Base-by-base conservation (phyloP, 2,888 invertebrate species). In the Catocala sponsa region DNA sequence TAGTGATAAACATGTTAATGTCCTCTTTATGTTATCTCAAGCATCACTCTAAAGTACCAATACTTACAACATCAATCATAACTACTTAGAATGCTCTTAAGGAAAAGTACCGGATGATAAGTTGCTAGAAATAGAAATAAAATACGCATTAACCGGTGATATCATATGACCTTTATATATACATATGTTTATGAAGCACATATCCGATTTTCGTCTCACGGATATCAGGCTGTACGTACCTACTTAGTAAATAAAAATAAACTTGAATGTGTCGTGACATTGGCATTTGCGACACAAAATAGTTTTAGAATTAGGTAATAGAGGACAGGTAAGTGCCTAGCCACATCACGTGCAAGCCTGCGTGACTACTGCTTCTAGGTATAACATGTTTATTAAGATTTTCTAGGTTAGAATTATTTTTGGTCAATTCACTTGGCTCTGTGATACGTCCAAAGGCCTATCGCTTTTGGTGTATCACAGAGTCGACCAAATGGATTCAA, bases 261-360 rank as follows among this genome's bases (percentile, higher is more conserved):
- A 12, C 11, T 12, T n/a, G 12, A 50, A 4, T 12, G 5, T 51
- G 47, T 48, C 25, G 25, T 68, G 73, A 75, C 75, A 74, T 73
- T 73, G 73, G 65, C 75, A 73, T 72, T 75, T 59, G 51, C 46
- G 54, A 52, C 10, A 56, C 64, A 60, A 63, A 73, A 74, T 71
- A 49, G 60, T 58, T 54, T 59, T 48, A 11, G 56, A 68, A 63
- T 74, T 63, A 73, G 57, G 55, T 68, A 72, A 72, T 54, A 59
- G 33, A 7, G 9, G 35, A 38, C 35, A 38, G 9, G 35, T 38
- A 1, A 25, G 35, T 10, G 5, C 6, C 9, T 25, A 32, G 50
- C 32, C 49, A 53, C 6, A 44, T 66, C 61, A 67, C 64, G 72
- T 74, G 55, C 57, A 33, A 10, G 47, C 58, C 61, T 74, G 63